Conservation (phyloP, 2,797 vertebrate species). For the Phaenicophaeus curvirostris region DNA sequence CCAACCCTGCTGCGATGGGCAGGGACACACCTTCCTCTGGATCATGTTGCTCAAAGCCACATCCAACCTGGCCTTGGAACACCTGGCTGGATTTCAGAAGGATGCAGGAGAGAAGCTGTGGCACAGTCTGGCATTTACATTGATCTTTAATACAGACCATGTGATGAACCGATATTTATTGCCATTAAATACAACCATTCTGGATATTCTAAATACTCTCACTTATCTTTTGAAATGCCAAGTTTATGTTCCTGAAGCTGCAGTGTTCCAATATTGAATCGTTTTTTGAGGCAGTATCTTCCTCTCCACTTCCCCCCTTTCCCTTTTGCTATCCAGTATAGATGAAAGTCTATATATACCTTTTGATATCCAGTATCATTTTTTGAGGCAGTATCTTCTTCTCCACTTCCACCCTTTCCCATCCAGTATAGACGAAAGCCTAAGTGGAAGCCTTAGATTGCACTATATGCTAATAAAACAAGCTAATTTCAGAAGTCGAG, state of each 20-base stretch:
- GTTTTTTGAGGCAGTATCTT: not conserved
- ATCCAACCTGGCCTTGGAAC: too few relatives aligned
- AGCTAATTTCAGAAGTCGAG: not conserved
- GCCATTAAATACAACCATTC: not conserved
- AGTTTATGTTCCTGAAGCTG: not conserved
- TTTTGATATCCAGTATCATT: too few relatives aligned
- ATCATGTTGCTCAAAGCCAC: too few relatives aligned
- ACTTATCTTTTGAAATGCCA: not conserved
- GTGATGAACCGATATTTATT: not conserved
- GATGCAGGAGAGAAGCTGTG: not conserved
- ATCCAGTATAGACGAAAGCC: not conserved
- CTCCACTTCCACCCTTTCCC: not conserved
- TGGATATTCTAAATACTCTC: not conserved
- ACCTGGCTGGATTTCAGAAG: not conserved
- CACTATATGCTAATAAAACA: not conserved
- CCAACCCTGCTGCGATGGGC: too few relatives aligned
- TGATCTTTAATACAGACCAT: not conserved
- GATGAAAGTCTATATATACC: fast-evolving
- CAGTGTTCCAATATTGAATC: not conserved
- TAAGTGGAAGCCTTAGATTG: fast-evolving
- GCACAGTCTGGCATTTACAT: not conserved
- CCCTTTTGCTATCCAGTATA: not conserved
- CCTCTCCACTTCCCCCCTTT: not conserved
- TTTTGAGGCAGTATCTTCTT: not conserved
- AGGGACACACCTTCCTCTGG: too few relatives aligned